Conservation (phyloP, 1,140 invertebrate genomes). For the Thrips palmi region DNA sequence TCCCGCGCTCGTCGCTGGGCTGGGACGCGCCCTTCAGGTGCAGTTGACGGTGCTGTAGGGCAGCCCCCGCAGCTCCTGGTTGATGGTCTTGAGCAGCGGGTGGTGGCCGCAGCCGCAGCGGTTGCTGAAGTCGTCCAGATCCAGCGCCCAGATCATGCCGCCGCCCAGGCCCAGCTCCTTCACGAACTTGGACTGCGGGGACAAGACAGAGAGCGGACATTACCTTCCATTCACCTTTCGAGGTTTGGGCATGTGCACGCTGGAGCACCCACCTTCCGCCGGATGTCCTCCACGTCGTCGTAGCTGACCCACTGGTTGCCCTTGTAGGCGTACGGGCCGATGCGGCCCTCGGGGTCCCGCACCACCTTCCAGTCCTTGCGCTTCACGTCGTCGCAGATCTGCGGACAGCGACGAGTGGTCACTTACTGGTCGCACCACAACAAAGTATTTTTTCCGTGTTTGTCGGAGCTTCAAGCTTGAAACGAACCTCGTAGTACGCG, state of each 20-base stretch:
- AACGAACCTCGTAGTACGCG: conserved; percentile 44
- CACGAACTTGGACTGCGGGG: conserved; percentile 37
- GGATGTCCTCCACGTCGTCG: conserved; percentile 37
- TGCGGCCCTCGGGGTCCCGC: conserved; percentile 27
- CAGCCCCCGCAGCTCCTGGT: conserved; percentile 12
- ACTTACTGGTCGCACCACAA: too few species aligned
- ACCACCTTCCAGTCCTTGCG: conserved; percentile 10
- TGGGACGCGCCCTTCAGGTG: too few species aligned
- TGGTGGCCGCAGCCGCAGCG: conserved; percentile 19
- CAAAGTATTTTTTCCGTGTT: background rate
- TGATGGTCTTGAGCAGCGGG: conserved; percentile 14
- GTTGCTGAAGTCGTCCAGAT: conserved; percentile 69
- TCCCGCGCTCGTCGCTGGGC: too few species aligned
- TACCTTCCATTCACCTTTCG: too few species aligned
- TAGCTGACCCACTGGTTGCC: conserved; percentile 48
- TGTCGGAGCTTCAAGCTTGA: conserved; percentile 3
- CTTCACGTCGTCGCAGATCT: conserved; percentile 13
- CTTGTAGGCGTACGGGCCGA: conserved; percentile 38
- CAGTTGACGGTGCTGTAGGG: too few species aligned
- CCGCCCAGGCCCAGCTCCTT: conserved; percentile 58
- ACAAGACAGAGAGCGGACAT: too few species aligned
- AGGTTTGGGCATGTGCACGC: too few species aligned
- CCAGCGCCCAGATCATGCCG: conserved; percentile 76
- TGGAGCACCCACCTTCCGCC: conserved; percentile 23
- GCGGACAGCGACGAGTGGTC: too few species aligned